Evolutionary conservation across 2,888 invertebrate species (phyloP).

Genomic region (Amphipyra tragopoginis): DNA sequence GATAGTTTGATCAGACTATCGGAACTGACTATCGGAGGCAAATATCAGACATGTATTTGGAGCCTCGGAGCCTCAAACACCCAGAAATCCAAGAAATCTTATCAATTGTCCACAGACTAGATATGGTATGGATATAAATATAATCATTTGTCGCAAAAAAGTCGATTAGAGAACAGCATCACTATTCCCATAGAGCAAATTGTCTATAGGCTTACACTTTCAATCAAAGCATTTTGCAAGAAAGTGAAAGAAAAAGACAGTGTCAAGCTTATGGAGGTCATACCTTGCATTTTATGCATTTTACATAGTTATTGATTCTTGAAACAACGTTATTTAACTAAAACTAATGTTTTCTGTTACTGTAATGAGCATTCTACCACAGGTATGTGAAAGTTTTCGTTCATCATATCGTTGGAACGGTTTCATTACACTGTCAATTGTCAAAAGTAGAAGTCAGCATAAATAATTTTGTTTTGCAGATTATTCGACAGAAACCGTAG

Average conservation of each 20-base stretch:
- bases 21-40: too few relatives aligned
- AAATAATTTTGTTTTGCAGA: conserved; percentile 72
- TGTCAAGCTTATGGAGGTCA: conserved; percentile 86
- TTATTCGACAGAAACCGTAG: conserved; percentile 74
- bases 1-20: too few relatives aligned
- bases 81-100: too few relatives aligned
- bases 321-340: conserved; percentile 56
- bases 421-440: conserved; percentile 62
- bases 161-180: too few relatives aligned
- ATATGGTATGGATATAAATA: too few relatives aligned
- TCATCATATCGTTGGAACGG: conserved; percentile 28
- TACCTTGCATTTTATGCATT: conserved; percentile 87
- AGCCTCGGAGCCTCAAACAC: too few relatives aligned
- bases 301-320: conserved; percentile 57
- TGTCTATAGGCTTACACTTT: too few relatives aligned
- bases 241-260: conserved; percentile 83
- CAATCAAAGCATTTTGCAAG: conserved; percentile 37
- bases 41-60: too few relatives aligned
- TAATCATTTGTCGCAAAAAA: too few relatives aligned
- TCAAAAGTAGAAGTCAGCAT: conserved; percentile 65
- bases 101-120: too few relatives aligned
- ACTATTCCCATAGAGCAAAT: too few relatives aligned
- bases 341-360: conserved; percentile 63
- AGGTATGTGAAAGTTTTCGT: conserved; percentile 62
- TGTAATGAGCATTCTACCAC: conserved; percentile 69